Conservation (phyloP, 2,888 invertebrate species). For the Drosophila mulleri region DNA sequence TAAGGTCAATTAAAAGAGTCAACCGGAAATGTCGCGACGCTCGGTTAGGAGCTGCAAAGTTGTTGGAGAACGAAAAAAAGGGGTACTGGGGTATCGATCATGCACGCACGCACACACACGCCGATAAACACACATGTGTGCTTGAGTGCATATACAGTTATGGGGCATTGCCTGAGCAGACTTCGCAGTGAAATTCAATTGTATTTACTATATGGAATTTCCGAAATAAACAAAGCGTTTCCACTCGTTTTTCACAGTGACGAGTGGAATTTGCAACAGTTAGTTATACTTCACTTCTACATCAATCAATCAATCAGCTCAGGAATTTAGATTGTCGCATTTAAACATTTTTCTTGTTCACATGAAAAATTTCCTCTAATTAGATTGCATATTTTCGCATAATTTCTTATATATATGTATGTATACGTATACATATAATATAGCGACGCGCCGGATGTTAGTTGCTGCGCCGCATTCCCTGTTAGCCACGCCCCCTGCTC, state of each 20-base stretch:
- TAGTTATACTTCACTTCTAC: not conserved
- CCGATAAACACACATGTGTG: constrained; percentile 4
- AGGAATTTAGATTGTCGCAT: constrained; percentile 1
- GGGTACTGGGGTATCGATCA: constrained; percentile 31
- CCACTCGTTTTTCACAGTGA: not conserved
- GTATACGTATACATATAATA: constrained; percentile 36
- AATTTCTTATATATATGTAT: constrained; percentile 63
- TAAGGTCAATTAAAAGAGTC: constrained; percentile 83
- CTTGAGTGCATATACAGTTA: not conserved
- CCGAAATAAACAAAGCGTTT: not conserved
- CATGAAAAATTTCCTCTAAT: constrained; percentile 40
- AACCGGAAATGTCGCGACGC: constrained; percentile 83
- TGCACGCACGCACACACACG: not conserved
- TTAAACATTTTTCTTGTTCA: constrained; percentile 2
- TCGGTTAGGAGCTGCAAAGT: constrained; percentile 60
- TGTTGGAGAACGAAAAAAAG: constrained; percentile 1
- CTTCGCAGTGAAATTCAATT: not conserved
- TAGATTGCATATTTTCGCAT: constrained; percentile 73
- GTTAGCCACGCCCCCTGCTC: constrained; percentile 15
- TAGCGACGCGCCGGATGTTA: constrained; percentile 66
- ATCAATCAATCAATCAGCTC: constrained; percentile 1
- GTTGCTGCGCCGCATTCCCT: constrained; percentile 47
- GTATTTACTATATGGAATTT: not conserved
- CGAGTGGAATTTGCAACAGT: not conserved
- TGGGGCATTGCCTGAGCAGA: not conserved